Evolutionary conservation across 2,888 invertebrate genomes (phyloP), one percentile per base, ranked within the genome.

Genomic region (Disparrhopalites patrizii): DNA sequence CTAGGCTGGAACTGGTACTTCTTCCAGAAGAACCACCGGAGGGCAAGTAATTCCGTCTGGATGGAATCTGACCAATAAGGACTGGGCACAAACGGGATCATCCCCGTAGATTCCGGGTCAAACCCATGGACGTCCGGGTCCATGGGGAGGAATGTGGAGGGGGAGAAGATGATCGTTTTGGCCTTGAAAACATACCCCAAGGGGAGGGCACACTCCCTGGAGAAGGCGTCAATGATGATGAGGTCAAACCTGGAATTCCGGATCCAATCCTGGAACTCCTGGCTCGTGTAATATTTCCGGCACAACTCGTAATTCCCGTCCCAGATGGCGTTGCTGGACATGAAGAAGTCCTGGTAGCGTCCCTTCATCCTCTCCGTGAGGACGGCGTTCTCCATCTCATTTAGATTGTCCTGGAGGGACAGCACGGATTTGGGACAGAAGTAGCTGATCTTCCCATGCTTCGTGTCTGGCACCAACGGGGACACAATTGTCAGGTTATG

Each of bases 211-310:
- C 60, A 60, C 5, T 60, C 47, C 20, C 20, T 60, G 3, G 30
- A 7, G 15, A 28, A 18, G 10, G 18, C 3, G 30, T 60, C 60
- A 2, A 47, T 43, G 20, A 60, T 31, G 20, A 60, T 2, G 3
- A 60, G 40, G 30, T 60, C 47, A 40, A 60, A 60, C 3, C 13
- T n/a, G 8, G 28, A 27, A 8, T 20, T 27, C n/a, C 25, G 5
- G 3, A 60, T 36, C 56, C 56, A 57, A 2, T 57, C 56, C 25
- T 38, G 15, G 27, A 57, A 57, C 5, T 57, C 38, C 18, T 1
- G 20, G 13, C 25, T 38, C 4, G n/a, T 15, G 13, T 38, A 38
- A 18, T 36, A 38, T 13, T 2, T 15, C 4, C 20, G 7, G 27
- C 56, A 57, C n/a, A 57, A 5, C 25, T 23, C 38, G 2, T 15